Percentiles rank a stretch among this genome's conserved stretches.
phyloP scores from a whole-genome alignment of 1,140 invertebrate genomes.

The Cyphomyrmex costatus region DNA sequence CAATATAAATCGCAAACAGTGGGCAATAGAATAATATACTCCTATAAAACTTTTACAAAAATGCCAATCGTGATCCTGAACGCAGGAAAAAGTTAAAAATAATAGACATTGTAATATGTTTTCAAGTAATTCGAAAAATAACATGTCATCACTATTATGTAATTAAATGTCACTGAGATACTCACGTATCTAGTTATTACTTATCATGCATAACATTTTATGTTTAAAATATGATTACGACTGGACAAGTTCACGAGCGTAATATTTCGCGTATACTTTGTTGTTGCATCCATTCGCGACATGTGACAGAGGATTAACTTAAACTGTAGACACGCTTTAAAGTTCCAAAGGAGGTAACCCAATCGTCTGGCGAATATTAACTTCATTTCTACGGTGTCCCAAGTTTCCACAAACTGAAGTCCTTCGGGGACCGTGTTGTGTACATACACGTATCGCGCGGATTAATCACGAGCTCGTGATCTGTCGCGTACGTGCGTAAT shows the following conservation, averaged over 20 bases:
- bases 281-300: not conserved
- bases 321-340: not conserved
- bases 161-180: not conserved
- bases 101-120: not conserved
- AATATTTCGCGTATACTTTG: constrained; percentile 17
- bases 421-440: not conserved
- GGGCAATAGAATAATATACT: not conserved
- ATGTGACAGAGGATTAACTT: not conserved
- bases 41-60: not conserved
- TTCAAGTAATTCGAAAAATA: not conserved
- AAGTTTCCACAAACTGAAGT: constrained; percentile 37
- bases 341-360: constrained; percentile 6
- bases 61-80: not conserved
- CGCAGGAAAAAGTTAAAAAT: not conserved
- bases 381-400: constrained; percentile 10
- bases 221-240: not conserved
- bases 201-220: not conserved
- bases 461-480: constrained; percentile 12
- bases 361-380: constrained; percentile 23
- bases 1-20: not conserved
- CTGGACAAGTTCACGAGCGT: not conserved
- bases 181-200: not conserved
- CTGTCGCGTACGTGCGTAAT: constrained; percentile 73
- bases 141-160: not conserved
- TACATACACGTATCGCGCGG: not conserved